A percentile compares a stretch with the other conserved stretches of the same genome.
phyloP scores from a whole-genome alignment of 2,797 vertebrate genomes.

The Lophius americanus region DNA sequence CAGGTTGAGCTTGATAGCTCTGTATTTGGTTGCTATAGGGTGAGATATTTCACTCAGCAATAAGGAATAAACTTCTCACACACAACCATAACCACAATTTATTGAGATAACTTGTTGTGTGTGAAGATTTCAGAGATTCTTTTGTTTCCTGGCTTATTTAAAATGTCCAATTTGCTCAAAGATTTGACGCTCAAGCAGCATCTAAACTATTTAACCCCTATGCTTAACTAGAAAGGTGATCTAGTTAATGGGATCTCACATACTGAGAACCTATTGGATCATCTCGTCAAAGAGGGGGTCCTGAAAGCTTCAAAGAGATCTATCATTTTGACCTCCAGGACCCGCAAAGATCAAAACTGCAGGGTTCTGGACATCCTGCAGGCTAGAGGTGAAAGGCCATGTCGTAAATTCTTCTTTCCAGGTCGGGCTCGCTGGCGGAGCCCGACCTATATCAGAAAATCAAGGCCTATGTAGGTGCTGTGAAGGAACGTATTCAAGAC shows the following conservation, averaged over 20 bases:
- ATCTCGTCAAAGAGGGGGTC: conserved; percentile 77
- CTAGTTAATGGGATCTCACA: conserved; percentile 78
- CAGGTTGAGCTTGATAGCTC: conserved; percentile 15
- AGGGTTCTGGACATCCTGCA: conserved; percentile 80
- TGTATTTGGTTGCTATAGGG: conserved; percentile 64
- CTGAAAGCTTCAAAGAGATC: conserved; percentile 79
- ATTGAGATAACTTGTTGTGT: not conserved
- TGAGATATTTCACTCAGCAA: conserved; percentile 46
- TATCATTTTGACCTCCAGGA: conserved; percentile 76
- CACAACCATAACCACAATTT: not conserved
- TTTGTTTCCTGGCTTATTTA: conserved; percentile 3
- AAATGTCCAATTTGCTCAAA: conserved; percentile 26
- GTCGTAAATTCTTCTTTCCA: conserved; percentile 85
- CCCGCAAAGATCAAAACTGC: conserved; percentile 79
- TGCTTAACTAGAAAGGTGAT: conserved; percentile 79
- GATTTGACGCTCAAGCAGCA: conserved; percentile 13
- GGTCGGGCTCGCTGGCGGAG: conserved; percentile 83
- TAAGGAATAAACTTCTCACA: conserved; percentile 26
- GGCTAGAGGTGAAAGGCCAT: conserved; percentile 84
- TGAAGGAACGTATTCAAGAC: conserved; percentile 78
- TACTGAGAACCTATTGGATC: conserved; percentile 79
- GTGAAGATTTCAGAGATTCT: not conserved
- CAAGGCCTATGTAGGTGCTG: conserved; percentile 71
- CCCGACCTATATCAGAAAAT: conserved; percentile 82
- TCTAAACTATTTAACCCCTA: conserved; percentile 76